phyloP scores from a whole-genome alignment of 2,113 vertebrate genomes.

The Sus scrofa region T2T-Sscrofa CM000814.6:55576501-55577000 shows the following conservation, averaged over 20 bases:
- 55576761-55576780: background rate
- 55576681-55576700: conserved; percentile 27
- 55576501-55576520: background rate
- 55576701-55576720: background rate
- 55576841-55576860: background rate
- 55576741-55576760: background rate
- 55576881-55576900: background rate
- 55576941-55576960: background rate
- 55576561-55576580: background rate
- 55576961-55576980: background rate
- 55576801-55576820: background rate
- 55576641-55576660: conserved; percentile 14
- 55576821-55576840: background rate
- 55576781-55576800: background rate
- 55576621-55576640: background rate
- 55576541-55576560: background rate
- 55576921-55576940: background rate
- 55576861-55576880: background rate
- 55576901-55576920: background rate
- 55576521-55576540: background rate
- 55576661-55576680: conserved; percentile 3
- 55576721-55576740: conserved; percentile 5
- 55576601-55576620: background rate
- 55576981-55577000: background rate
- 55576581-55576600: conserved; percentile 41